Evolutionary conservation across 2,113 vertebrate genomes (phyloP), one percentile per base, ranked within the genome.

Genomic region (Aspidoscelis tigris): DNA sequence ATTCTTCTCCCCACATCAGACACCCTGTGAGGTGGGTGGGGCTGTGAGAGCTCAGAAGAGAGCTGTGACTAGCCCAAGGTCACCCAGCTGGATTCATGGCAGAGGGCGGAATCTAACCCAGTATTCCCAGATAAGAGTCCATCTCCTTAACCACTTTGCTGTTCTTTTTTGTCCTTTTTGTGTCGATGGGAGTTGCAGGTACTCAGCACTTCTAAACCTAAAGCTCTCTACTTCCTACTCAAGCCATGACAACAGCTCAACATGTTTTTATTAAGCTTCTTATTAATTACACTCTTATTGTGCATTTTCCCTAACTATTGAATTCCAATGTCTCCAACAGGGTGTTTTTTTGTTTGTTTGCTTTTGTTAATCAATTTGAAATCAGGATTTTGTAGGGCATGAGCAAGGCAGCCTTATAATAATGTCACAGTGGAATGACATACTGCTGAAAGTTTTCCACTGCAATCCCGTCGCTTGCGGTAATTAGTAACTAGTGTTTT

Each of bases 401-500:
- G 10, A 66, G 55, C 50, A 86, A 92, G 79, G 16, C 85, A 74
- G 76, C n/a, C 82, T 90, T 86, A 78, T 72, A 88, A 76, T 24
- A 83, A 53, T 88, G 70, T 75, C 68, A 76, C 11, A 76, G 78
- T 39, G 47, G 77, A 93, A 90, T 64, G 80, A 91, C 39, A 86
- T 90, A 91, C 77, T 66, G 82, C 43, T 89, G 81, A 92, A 88
- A 92, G 44, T 79, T 89, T 82, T 72, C 86, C 75, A 72, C 47
- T 86, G 80, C 84, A 74, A 44, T 87, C 88, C 89, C 1, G 65
- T 84, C 89, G n/a, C 86, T 91, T 88, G 64, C 72, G 88, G 84
- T 83, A 90, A 90, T 91, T 86, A 91, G 81, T 82, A 88, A 87
- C 82, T 20, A 84, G 41, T 80, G 81, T 78, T 93, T 78, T 83